Evolutionary conservation across 2,113 vertebrate genomes (phyloP), one percentile per base, ranked within the genome.

Genomic region (Aplodontia rufa): DNA sequence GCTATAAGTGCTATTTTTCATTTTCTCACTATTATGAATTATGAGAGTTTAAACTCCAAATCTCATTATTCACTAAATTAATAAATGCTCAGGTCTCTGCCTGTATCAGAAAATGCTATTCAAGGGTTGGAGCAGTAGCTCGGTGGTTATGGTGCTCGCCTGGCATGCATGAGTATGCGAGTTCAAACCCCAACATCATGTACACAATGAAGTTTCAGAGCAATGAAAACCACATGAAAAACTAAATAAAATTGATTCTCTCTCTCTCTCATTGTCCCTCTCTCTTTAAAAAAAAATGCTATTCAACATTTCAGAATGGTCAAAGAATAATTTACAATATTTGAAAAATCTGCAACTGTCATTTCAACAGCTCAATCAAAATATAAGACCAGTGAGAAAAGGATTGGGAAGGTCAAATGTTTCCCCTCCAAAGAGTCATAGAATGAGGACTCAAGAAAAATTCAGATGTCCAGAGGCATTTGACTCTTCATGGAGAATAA

Each of bases 61-160:
- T 75, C 55, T 95, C 42, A 84, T 75, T 95, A 95, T 81, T 79
- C 26, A 79, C 42, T 93, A 90, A 64, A 37, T 90, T 40, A 84
- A 5, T n/a, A 9, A 86, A 30, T 24, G 0, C 13, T 19, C 53
- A 51, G 26, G 28, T 88, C 58, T 80, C 28, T 35, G n/a, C 6
- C 30, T 94, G 0, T 30, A 47, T 55, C 10, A 60, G 74, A 95
- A 86, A 79, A 90, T 42, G 49, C n/a, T 79, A 40, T 64, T 64
- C 49, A 82, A 80, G 32, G n/a, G n/a, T n/a, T n/a, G n/a, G n/a
- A n/a, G n/a, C n/a, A n/a, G n/a, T n/a, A n/a, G n/a, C n/a, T n/a
- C n/a, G n/a, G n/a, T n/a, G n/a, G n/a, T n/a, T n/a, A n/a, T n/a
- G n/a, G n/a, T n/a, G n/a, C n/a, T n/a, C n/a, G n/a, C n/a, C n/a